Base-by-base conservation (phyloP, 92 coral and sea anemone species). In the Bergia sp. region DNA sequence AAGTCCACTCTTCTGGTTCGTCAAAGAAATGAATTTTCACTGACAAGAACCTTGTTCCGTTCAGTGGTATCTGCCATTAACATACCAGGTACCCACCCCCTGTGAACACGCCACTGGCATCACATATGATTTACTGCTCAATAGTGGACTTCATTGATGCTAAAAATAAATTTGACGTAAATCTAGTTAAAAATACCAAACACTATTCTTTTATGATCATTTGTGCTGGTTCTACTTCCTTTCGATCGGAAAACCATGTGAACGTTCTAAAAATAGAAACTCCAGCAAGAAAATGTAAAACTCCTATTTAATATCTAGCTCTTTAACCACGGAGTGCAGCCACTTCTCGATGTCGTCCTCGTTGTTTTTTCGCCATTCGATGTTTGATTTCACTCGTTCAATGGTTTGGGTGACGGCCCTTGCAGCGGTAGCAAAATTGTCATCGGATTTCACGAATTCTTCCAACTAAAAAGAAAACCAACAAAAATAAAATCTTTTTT, bases 331-430 rank as follows among this genome's bases (percentile, higher is more conserved):
- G 13, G 44, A 1, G 8, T 39, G 38, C 39, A 90, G 81, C 92
- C 92, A 90, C 4, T 90, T 39, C 67, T 90, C 92, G 40, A 90
- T 90, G 37, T 38, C 77, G 79, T 85, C 71, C 50, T 85, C 92
- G 85, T 85, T 84, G 29, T 85, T 85, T 37, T 72, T 86, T 36
- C 92, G 45, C 92, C 92, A 90, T 79, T 90, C 85, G 42, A 90
- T 85, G 73, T 90, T 90, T 5, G 89, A 37, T 18, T 82, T 82
- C 55, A 90, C 86, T 44, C 58, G 80, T 39, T 90, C 92, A 8
- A 90, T 38, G 15, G 71, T 82, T 45, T 90, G 92, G 21, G 87
- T 50, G 9, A 87, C 69, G 0, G 89, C 85, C 10, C 92, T 82
- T 37, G 92, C 79, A 4, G 85, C 92, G 12, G 89, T 85, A 50